Percentiles rank a stretch among this genome's conserved stretches.
Evolutionary conservation across 2,113 vertebrate species (phyloP).

Genomic region (Syngnathus scovelli): DNA sequence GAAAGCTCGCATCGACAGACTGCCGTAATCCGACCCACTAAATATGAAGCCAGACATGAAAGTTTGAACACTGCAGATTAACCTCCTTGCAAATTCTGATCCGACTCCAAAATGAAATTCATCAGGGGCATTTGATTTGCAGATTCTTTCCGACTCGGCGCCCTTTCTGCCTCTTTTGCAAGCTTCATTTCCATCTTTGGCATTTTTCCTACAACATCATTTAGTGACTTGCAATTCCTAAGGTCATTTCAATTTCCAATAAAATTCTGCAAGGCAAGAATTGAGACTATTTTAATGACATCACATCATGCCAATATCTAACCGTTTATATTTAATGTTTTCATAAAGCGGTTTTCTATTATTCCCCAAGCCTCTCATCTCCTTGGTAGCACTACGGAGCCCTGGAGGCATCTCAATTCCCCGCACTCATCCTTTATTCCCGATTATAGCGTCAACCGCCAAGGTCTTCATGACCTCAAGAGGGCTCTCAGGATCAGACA

Average conservation of each 20-base stretch:
- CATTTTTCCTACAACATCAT: neutral
- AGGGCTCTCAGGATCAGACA: constrained; percentile 58
- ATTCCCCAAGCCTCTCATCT: constrained; percentile 19
- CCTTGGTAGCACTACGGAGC: constrained; percentile 1
- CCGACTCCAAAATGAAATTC: too few relatives aligned
- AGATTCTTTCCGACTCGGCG: too few relatives aligned
- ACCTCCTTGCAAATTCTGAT: too few relatives aligned
- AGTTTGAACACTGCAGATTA: too few relatives aligned
- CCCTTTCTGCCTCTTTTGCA: neutral
- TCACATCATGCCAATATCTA: constrained; percentile 24
- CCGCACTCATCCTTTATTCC: constrained; percentile 41
- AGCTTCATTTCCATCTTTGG: neutral
- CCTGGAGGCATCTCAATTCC: constrained; percentile 29
- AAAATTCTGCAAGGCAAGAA: neutral
- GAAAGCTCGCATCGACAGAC: too few relatives aligned
- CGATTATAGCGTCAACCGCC: constrained; percentile 54
- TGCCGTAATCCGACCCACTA: too few relatives aligned
- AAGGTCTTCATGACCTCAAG: constrained; percentile 64
- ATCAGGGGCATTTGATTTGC: too few relatives aligned
- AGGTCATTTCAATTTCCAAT: neutral
- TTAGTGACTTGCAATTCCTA: neutral
- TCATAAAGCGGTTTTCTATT: constrained; percentile 28
- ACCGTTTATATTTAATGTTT: constrained; percentile 22
- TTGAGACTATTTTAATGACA: neutral
- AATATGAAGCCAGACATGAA: too few relatives aligned